Evolutionary conservation across 2,888 invertebrate species (phyloP), one percentile per base, ranked within the genome.

Genomic region (Andrena praecox): DNA sequence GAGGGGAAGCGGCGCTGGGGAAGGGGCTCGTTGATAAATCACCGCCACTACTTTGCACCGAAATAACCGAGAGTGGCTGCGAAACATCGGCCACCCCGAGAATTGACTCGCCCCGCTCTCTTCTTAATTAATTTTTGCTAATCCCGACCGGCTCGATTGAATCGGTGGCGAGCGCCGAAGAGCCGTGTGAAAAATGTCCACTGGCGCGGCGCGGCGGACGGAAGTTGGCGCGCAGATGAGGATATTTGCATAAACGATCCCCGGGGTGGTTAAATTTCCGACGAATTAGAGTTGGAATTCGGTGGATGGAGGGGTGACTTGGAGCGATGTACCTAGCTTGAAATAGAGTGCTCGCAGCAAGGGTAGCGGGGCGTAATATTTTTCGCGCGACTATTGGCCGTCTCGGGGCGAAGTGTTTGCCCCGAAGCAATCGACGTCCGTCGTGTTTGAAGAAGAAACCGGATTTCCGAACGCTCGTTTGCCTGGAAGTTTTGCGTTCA

Each of bases 1-100:
- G 56, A 66, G 64, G 68, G 56, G 42, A 52, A 20, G 77, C 31
- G 59, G 59, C 76, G 77, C 60, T 71, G 56, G 64, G 54, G 77
- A 82, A 66, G 76, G 82, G 81, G 50, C 71, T 35, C 69, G 69
- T 56, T 91, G 87, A 91, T 93, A 92, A 93, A 93, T 92, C 91
- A 91, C 82, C 82, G 76, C 86, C 89, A 90, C 90, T 85, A 75
- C 54, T 76, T 80, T 74, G 71, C 81, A 54, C 80, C 72, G 73
- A 71, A 81, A 79, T 73, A 76, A 77, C 70, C 81, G 59, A 59
- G 73, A 70, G 52, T 75, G 59, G 73, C 52, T 70, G 66, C 50
- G 2, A 60, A 42, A 75, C 54, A 72, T 64, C 67, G 35, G 62
- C 27, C 29, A 24, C 48, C 24, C 20, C 31, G 66, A 64, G 63